Evolutionary conservation across 2,113 vertebrate species (phyloP).

Genomic region (Chlamydotis undulata): DNA sequence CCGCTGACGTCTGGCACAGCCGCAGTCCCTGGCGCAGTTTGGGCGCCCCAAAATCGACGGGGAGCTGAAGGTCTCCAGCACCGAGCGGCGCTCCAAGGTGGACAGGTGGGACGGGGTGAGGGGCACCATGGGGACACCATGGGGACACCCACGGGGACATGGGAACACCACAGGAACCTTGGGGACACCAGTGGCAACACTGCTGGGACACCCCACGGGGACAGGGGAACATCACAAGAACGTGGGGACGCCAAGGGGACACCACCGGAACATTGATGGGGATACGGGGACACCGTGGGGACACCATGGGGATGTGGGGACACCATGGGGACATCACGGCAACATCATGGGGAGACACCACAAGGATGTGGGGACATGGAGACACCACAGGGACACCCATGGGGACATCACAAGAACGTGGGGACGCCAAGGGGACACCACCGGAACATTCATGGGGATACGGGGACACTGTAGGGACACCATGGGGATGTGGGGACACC

Average conservation of each 20-base stretch:
- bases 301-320: background rate
- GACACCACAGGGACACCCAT: background rate
- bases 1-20: slow-evolving; percentile 43
- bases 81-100: slow-evolving; percentile 87
- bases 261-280: too few relatives aligned
- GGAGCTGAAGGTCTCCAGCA: slow-evolving; percentile 86
- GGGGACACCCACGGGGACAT: background rate
- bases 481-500: too few relatives aligned
- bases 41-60: slow-evolving; percentile 93
- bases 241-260: too few relatives aligned
- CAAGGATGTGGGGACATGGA: background rate
- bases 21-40: slow-evolving; percentile 86
- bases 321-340: background rate
- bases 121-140: background rate
- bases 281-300: background rate
- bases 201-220: background rate
- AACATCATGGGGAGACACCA: background rate
- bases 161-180: background rate
- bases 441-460: too few relatives aligned
- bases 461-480: too few relatives aligned
- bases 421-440: background rate
- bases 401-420: background rate
- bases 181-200: background rate
- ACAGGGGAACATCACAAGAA: background rate
- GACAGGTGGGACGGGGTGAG: slow-evolving; percentile 79